These are phyloP conservation scores for Euzetes globulus DNA, from an alignment of 2,888 invertebrate genomes.

Conservation along the genomic window DNA sequence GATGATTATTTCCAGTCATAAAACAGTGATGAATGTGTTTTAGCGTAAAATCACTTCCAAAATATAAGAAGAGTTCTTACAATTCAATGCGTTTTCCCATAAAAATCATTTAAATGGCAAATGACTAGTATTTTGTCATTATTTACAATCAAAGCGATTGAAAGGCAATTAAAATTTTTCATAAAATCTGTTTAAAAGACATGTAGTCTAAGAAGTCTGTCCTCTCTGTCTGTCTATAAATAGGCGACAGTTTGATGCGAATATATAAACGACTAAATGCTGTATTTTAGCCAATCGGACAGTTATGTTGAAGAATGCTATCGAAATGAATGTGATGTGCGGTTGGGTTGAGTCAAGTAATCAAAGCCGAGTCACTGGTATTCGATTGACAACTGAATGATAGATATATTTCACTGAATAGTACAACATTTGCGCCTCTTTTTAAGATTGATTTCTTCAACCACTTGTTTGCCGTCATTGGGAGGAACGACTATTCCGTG, in stretches of 20 bases:
- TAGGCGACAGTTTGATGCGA: background rate
- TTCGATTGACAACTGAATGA: background rate
- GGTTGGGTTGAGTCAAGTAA: background rate
- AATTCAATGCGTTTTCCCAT: background rate
- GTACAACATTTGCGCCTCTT: slow-evolving; percentile 91
- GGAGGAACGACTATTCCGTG: slow-evolving; percentile 57
- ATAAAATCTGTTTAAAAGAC: background rate
- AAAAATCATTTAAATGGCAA: background rate
- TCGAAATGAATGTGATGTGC: background rate
- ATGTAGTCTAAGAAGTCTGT: background rate
- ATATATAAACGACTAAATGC: background rate
- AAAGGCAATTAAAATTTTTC: background rate
- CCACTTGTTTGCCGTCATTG: slow-evolving; percentile 63
- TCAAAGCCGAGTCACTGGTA: background rate
- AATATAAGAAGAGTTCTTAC: background rate
- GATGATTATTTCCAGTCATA: background rate
- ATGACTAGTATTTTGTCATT: slow-evolving; percentile 25
- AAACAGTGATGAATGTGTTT: background rate
- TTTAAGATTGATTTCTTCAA: slow-evolving; percentile 80
- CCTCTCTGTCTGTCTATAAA: background rate
- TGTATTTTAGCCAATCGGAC: too few relatives aligned
- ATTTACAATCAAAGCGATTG: background rate
- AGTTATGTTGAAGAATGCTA: background rate
- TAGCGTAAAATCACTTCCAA: background rate
- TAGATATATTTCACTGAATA: slow-evolving; percentile 38